Conservation (phyloP, 2,888 invertebrate genomes). For the Chymomyza procnemis region DNA sequence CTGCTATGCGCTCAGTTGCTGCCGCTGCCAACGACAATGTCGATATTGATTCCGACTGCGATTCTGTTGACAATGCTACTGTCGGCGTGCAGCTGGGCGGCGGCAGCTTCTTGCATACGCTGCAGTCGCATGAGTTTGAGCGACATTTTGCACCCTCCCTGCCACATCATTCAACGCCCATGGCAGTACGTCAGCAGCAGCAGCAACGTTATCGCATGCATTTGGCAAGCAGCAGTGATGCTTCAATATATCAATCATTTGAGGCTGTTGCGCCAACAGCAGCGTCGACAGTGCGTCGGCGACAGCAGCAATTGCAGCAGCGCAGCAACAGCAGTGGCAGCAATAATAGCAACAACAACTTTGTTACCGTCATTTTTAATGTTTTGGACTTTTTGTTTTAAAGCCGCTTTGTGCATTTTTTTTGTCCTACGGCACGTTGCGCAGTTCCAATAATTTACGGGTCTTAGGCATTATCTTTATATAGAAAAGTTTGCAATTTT, state of each 20-base stretch:
- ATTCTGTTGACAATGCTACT: conserved; percentile 40
- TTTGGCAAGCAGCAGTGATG: conserved; percentile 34
- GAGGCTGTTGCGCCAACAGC: conserved; percentile 38
- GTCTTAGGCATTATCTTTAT: no score
- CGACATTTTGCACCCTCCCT: conserved; percentile 43
- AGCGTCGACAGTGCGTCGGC: conserved; percentile 2
- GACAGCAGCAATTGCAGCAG: conserved; percentile 37
- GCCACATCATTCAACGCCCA: conserved; percentile 73
- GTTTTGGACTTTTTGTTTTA: conserved; percentile 78
- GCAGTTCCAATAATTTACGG: no score
- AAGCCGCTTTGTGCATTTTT: conserved; percentile 23
- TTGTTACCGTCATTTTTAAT: conserved; percentile 78
- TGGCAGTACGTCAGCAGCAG: conserved; percentile 49
- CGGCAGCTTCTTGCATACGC: conserved; percentile 33
- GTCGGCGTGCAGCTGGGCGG: conserved; percentile 18
- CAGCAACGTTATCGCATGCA: conserved; percentile 44
- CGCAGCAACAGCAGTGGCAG: conserved; percentile 49
- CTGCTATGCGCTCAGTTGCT: conserved; percentile 19
- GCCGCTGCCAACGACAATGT: conserved; percentile 23
- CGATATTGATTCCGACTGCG: conserved; percentile 44
- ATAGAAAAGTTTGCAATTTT: no score
- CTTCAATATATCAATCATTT: conserved; percentile 59
- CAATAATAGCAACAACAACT: conserved; percentile 65
- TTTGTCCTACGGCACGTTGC: no score
- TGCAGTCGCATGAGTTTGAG: conserved; percentile 47